phyloP scores from a whole-genome alignment of 1,140 invertebrate species.

The Macrotrachela quadricornifera region DNA sequence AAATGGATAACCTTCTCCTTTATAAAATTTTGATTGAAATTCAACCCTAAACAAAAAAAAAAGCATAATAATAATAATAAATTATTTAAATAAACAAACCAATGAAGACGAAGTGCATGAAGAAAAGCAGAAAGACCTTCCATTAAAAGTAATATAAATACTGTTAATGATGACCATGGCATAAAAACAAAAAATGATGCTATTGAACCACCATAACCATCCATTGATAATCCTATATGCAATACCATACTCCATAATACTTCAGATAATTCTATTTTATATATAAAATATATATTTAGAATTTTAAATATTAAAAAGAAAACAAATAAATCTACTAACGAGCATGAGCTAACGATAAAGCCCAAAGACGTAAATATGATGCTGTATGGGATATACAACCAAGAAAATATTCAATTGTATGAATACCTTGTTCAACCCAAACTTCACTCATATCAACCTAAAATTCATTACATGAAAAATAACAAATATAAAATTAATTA shows the following conservation, averaged over 20 bases:
- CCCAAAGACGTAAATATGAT: constrained; percentile 85
- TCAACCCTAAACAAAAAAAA: constrained; percentile 1
- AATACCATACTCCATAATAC: constrained; percentile 90
- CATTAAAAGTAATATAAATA: constrained; percentile 75
- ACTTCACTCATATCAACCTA: constrained; percentile 46
- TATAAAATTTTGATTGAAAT: constrained; percentile 11
- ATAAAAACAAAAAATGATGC: constrained; percentile 49
- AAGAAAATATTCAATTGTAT: constrained; percentile 86
- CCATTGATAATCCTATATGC: constrained; percentile 35
- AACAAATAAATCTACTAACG: background rate
- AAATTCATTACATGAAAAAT: background rate
- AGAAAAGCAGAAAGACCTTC: constrained; percentile 92
- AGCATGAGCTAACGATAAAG: constrained; percentile 72
- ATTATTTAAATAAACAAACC: constrained; percentile 40
- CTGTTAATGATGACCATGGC: constrained; percentile 59
- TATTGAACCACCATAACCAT: constrained; percentile 23
- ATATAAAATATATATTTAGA: background rate
- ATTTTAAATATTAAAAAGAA: too few relatives aligned
- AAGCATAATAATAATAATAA: background rate
- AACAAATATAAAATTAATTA: too few relatives aligned
- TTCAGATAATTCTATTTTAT: constrained; percentile 63
- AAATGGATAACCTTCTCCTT: constrained; percentile 9
- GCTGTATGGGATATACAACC: constrained; percentile 87
- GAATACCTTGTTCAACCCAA: constrained; percentile 74
- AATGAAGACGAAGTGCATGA: constrained; percentile 88